phyloP scores from a whole-genome alignment of 2,888 invertebrate species.

The Amphimallon solstitiale region DNA sequence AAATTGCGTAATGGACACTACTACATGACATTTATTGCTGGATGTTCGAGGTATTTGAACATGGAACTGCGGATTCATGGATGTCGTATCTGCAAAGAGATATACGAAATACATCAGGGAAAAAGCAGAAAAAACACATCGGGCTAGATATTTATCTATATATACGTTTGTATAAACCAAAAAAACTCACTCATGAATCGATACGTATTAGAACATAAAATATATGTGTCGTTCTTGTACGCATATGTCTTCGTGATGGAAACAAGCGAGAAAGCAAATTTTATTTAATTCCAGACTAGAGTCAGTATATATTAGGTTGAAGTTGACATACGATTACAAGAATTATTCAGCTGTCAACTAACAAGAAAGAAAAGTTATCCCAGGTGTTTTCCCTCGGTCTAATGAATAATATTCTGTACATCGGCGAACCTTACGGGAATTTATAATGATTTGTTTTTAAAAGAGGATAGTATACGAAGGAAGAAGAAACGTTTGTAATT shows the following conservation, averaged over 20 bases:
- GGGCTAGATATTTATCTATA: not conserved
- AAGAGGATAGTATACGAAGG: too few relatives aligned
- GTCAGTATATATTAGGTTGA: not conserved
- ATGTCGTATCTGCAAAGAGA: conserved; percentile 69
- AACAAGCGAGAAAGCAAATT: conserved; percentile 16
- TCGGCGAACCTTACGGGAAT: too few relatives aligned
- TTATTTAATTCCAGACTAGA: conserved; percentile 8
- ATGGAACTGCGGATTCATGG: conserved; percentile 78
- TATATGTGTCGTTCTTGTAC: not conserved
- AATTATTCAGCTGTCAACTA: conserved; percentile 8
- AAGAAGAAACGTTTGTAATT: too few relatives aligned
- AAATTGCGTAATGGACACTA: conserved; percentile 76
- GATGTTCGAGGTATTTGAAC: conserved; percentile 73
- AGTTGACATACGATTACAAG: conserved; percentile 8
- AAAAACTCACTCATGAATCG: conserved; percentile 13
- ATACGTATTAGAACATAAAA: conserved; percentile 15
- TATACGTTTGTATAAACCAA: not conserved
- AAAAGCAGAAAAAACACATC: conserved; percentile 4
- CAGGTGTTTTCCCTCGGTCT: too few relatives aligned
- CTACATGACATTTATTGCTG: conserved; percentile 76
- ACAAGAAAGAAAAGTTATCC: not conserved
- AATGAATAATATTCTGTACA: not conserved
- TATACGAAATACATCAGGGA: conserved; percentile 1
- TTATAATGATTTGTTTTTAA: too few relatives aligned
- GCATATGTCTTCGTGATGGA: not conserved